A percentile compares a stretch with the other conserved stretches of the same genome.
Conservation (phyloP, 2,113 vertebrate species). For the Lepus americanus region DNA sequence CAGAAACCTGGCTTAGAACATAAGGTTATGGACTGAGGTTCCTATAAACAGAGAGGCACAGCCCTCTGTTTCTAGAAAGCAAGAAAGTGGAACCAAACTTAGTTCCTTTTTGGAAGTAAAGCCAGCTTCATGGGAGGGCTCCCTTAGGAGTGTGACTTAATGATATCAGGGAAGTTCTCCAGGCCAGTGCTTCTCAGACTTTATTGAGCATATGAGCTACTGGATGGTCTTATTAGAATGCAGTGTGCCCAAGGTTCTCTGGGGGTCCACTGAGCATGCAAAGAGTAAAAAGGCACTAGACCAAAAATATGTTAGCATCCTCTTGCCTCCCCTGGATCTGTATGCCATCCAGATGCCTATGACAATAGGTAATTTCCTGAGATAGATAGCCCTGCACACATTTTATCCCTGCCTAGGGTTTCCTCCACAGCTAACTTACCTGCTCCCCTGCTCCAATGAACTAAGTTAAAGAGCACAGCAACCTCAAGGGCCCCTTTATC, state of each 20-base stretch:
- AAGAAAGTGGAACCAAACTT: not conserved
- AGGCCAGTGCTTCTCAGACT: not conserved
- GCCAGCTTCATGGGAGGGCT: not conserved
- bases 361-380: not conserved
- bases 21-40: not conserved
- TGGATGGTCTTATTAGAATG: slow-evolving; percentile 9
- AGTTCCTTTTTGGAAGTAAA: not conserved
- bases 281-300: not conserved
- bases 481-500: slow-evolving; percentile 3
- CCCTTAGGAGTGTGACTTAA: not conserved
- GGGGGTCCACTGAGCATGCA: not conserved
- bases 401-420: not conserved
- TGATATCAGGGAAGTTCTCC: not conserved
- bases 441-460: not conserved
- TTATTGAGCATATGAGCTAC: not conserved
- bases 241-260: not conserved
- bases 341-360: not conserved
- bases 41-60: not conserved
- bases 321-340: not conserved
- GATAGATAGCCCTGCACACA: not conserved
- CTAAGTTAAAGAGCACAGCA: not conserved
- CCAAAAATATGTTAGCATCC: not conserved
- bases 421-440: not conserved
- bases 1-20: not conserved
- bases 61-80: not conserved